These are phyloP conservation scores for Pogonocherus hispidulus DNA, from an alignment of 2,888 invertebrate species.

Conservation along the genomic window DNA sequence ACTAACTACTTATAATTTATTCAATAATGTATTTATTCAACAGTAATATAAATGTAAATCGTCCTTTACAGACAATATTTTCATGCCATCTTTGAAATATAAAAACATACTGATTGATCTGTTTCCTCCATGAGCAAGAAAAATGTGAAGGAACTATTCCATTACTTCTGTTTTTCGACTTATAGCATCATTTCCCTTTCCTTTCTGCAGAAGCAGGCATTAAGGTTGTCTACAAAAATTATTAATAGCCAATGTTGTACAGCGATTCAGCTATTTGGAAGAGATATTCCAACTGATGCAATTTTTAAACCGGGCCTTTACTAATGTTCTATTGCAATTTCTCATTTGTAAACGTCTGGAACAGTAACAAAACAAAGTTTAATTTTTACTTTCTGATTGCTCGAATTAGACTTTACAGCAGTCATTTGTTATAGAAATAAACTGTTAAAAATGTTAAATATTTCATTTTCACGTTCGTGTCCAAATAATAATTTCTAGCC, in stretches of 20 bases:
- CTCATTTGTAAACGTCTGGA: conserved; percentile 18
- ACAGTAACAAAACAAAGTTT: not conserved
- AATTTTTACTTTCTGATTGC: no score
- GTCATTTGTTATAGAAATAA: no score
- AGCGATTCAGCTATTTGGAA: conserved; percentile 7
- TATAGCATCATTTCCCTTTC: not conserved
- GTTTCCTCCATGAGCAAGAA: not conserved
- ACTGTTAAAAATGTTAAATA: no score
- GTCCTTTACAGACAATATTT: conserved; percentile 1
- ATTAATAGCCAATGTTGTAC: conserved; percentile 13
- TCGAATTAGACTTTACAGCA: no score
- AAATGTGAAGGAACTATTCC: not conserved
- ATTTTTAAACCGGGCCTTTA: conserved; percentile 21
- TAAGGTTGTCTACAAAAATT: conserved; percentile 3
- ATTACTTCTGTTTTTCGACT: not conserved
- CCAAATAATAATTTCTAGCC: no score
- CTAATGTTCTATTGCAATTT: conserved; percentile 14
- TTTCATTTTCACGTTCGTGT: no score
- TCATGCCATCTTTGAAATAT: not conserved
- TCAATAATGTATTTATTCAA: no score
- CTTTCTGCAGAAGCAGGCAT: not conserved
- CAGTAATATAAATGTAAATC: no score
- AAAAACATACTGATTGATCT: not conserved
- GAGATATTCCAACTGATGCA: not conserved
- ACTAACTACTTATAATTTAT: no score